phyloP scores from a whole-genome alignment of 2,888 invertebrate species.

The Agrilus cyanescens region DNA sequence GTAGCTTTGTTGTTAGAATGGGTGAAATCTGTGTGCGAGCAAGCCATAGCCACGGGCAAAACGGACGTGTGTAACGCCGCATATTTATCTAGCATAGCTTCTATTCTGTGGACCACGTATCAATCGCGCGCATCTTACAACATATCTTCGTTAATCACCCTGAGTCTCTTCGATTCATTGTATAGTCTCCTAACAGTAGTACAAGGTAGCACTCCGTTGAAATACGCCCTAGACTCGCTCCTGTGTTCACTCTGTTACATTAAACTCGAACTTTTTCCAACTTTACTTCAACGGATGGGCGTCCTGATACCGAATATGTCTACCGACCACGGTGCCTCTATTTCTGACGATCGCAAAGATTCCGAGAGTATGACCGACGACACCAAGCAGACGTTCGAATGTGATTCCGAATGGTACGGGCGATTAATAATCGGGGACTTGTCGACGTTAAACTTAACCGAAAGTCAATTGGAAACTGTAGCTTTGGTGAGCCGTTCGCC shows the following conservation, averaged over 20 bases:
- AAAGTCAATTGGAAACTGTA: constrained; percentile 61
- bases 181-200: constrained; percentile 67
- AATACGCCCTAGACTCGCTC: constrained; percentile 74
- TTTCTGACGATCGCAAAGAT: constrained; percentile 47
- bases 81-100: constrained; percentile 67
- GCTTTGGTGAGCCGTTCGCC: constrained; percentile 74
- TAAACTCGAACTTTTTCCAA: constrained; percentile 62
- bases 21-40: constrained; percentile 49
- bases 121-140: constrained; percentile 50
- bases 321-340: constrained; percentile 41
- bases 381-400: constrained; percentile 43
- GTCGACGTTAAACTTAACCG: constrained; percentile 43
- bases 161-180: constrained; percentile 63
- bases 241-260: constrained; percentile 80
- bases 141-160: constrained; percentile 55
- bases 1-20: constrained; percentile 60
- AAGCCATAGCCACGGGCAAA: constrained; percentile 32
- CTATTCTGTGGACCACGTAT: constrained; percentile 66
- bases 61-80: constrained; percentile 38
- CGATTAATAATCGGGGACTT: constrained; percentile 45
- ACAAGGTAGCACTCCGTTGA: constrained; percentile 58
- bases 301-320: constrained; percentile 43
- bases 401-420: constrained; percentile 44
- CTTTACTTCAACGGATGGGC: constrained; percentile 60
- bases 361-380: constrained; percentile 57